Percentiles rank a stretch among this genome's conserved stretches.
Conservation (phyloP, 2,797 vertebrate species). For the Anolis apletophallus region DNA sequence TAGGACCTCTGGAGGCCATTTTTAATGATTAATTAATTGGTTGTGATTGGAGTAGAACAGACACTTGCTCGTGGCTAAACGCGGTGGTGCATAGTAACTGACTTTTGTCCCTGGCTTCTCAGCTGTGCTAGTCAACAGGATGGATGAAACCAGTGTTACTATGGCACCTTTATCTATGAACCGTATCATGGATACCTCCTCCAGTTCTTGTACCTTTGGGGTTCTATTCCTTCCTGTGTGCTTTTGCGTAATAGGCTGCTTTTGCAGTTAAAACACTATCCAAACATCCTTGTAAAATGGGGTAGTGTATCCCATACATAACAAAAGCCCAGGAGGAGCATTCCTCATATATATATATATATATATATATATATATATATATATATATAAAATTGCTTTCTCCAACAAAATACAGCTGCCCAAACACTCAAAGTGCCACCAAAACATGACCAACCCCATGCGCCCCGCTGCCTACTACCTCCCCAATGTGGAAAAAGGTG, state of each 20-base stretch:
- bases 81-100: not conserved
- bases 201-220: not conserved
- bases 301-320: too few relatives aligned
- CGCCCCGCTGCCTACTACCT: too few relatives aligned
- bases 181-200: not conserved
- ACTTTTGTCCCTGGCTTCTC: not conserved
- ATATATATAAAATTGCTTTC: too few relatives aligned
- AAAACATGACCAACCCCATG: too few relatives aligned
- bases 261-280: not conserved
- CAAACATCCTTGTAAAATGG: not conserved
- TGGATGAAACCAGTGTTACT: not conserved
- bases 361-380: too few relatives aligned
- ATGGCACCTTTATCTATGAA: not conserved
- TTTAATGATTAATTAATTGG: constrained; percentile 60
- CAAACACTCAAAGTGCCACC: too few relatives aligned
- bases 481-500: too few relatives aligned
- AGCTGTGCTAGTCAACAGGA: too few relatives aligned
- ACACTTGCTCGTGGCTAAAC: constrained; percentile 23
- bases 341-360: too few relatives aligned
- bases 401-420: too few relatives aligned
- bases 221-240: not conserved
- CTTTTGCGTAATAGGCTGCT: not conserved
- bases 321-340: too few relatives aligned
- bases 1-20: constrained; percentile 48
- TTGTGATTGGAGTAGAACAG: constrained; percentile 53